Conservation (phyloP, 1,140 invertebrate genomes). For the Drosophila burlai region DNA sequence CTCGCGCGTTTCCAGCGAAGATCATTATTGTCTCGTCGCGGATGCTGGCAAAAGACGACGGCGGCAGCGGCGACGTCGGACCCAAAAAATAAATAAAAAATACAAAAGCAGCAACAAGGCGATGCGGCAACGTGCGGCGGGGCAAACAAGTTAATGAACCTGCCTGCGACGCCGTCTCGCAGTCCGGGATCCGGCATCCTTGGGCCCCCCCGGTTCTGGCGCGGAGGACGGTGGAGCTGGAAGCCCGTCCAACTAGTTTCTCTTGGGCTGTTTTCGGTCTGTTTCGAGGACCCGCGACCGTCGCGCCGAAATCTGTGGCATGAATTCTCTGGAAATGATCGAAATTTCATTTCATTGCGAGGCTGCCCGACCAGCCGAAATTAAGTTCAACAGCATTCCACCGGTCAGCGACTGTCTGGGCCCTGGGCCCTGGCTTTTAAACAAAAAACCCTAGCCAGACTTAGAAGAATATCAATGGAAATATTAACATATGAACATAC, state of each 20-base stretch:
- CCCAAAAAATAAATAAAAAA: conserved; percentile 25
- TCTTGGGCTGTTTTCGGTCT: conserved; percentile 23
- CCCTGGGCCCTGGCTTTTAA: neutral
- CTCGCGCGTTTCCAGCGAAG: conserved; percentile 73
- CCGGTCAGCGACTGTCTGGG: conserved; percentile 51
- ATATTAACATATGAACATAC: neutral
- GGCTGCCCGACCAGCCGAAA: conserved; percentile 49
- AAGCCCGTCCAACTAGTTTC: conserved; percentile 72
- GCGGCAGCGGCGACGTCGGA: conserved; percentile 31
- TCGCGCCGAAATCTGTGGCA: conserved; percentile 74
- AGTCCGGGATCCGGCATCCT: conserved; percentile 26
- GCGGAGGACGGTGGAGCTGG: conserved; percentile 32
- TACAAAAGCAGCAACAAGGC: conserved; percentile 21
- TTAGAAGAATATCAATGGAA: conserved; percentile 39
- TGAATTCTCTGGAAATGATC: conserved; percentile 80
- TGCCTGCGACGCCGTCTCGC: conserved; percentile 26
- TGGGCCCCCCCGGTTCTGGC: conserved; percentile 51
- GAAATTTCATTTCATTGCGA: conserved; percentile 80
- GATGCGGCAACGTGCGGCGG: conserved; percentile 28
- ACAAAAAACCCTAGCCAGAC: conserved; percentile 12
- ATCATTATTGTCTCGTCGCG: conserved; percentile 81
- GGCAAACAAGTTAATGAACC: conserved; percentile 81
- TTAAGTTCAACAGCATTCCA: conserved; percentile 81
- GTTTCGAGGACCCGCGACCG: conserved; percentile 29
- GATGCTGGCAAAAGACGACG: conserved; percentile 46